Evolutionary conservation across 37 sponge, comb jelly and placozoan species (phyloP).

Genomic region (Ephydatia muelleri): DNA sequence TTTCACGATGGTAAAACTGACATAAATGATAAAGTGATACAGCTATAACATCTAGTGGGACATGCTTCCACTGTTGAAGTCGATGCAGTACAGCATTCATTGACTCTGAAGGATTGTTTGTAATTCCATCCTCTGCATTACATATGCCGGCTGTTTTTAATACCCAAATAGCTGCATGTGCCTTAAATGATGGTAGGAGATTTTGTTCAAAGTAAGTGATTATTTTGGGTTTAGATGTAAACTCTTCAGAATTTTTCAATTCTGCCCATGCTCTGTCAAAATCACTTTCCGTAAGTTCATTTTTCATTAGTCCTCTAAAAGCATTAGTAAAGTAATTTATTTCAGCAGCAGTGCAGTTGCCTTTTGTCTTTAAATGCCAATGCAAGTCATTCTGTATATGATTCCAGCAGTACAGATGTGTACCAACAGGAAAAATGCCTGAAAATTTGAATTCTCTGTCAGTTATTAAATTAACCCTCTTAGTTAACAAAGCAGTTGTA

Average conservation of each 20-base stretch:
- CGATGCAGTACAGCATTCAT: constrained; percentile 19
- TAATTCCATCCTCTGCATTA: constrained; percentile 23
- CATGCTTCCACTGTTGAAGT: constrained; percentile 22
- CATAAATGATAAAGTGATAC: constrained; percentile 14
- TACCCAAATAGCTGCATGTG: constrained; percentile 13
- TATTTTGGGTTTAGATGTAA: too few species aligned
- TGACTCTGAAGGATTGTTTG: constrained; percentile 35
- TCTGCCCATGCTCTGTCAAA: too few species aligned
- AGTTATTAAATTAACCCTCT: neutral
- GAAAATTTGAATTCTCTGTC: constrained; percentile 30
- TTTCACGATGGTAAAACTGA: constrained; percentile 16
- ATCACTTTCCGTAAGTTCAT: too few species aligned
- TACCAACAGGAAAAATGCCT: constrained; percentile 1
- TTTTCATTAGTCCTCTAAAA: constrained; percentile 4
- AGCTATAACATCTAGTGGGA: neutral
- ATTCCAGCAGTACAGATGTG: constrained; percentile 5
- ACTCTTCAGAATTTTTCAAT: too few species aligned
- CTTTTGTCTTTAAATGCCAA: neutral
- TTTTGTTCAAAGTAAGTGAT: too few species aligned
- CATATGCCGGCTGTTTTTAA: constrained; percentile 9
- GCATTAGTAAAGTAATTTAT: neutral
- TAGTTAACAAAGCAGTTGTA: constrained; percentile 3
- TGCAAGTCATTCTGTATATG: constrained; percentile 6
- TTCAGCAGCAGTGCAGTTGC: neutral
- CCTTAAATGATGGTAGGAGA: constrained; percentile 8